Conservation (phyloP, 2,888 invertebrate species). For the Drosophila hamatofila region DNA sequence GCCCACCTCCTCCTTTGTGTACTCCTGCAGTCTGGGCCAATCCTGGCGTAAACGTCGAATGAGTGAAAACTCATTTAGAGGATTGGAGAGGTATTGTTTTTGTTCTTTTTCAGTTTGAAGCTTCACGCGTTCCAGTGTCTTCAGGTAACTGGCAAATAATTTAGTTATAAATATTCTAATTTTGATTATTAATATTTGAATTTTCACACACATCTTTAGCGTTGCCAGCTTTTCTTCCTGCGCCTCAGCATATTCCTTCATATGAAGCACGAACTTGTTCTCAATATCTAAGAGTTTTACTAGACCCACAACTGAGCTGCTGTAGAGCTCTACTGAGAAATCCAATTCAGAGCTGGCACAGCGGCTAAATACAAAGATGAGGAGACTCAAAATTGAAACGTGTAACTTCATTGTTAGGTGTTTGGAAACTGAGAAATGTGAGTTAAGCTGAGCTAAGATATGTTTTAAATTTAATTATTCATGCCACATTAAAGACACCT, state of each 20-base stretch:
- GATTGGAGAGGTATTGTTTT: constrained; percentile 51
- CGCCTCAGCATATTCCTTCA: constrained; percentile 28
- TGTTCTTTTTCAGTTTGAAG: background rate
- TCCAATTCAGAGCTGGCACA: background rate
- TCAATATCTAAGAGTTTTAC: constrained; percentile 37
- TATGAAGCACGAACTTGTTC: constrained; percentile 37
- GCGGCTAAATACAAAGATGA: background rate
- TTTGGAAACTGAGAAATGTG: background rate
- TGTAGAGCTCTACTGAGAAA: constrained; percentile 11
- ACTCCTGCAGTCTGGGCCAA: constrained; percentile 47
- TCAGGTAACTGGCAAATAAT: constrained; percentile 37
- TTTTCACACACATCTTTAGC: constrained; percentile 39
- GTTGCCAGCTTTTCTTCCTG: constrained; percentile 45
- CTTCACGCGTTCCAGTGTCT: constrained; percentile 7
- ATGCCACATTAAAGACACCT: constrained; percentile 7
- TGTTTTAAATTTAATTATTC: too few relatives aligned
- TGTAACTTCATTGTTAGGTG: constrained; percentile 21
- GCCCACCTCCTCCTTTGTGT: constrained; percentile 10
- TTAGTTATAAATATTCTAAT: background rate
- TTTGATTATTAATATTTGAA: background rate
- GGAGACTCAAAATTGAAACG: constrained; percentile 3
- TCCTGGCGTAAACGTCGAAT: constrained; percentile 57
- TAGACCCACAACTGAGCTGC: constrained; percentile 41
- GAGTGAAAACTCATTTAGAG: constrained; percentile 46
- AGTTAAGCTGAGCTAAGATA: background rate